These are phyloP conservation scores for Chloroceryle aenea DNA, from an alignment of 2,113 vertebrate genomes.

Conservation along the genomic window DNA sequence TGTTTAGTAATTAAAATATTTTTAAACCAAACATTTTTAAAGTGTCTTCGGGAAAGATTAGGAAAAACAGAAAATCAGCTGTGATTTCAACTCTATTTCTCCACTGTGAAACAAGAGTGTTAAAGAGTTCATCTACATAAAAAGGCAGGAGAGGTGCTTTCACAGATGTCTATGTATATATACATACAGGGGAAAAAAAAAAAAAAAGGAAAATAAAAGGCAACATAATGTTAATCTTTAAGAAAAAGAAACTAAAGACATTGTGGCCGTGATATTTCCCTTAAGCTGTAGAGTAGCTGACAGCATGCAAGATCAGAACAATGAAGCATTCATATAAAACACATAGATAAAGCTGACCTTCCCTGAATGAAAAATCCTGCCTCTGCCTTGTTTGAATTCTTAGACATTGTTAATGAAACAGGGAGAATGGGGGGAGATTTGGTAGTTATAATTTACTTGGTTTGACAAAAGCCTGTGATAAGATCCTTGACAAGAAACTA, in stretches of 20 bases:
- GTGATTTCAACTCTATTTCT: not conserved
- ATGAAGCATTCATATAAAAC: not conserved
- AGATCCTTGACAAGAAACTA: constrained; percentile 33
- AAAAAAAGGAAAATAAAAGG: no score
- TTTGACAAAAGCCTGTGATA: constrained; percentile 42
- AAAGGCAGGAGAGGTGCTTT: not conserved
- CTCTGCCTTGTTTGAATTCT: not conserved
- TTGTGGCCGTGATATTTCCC: not conserved
- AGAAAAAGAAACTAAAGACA: not conserved
- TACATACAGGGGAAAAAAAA: not conserved
- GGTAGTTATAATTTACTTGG: not conserved
- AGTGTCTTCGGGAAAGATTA: not conserved
- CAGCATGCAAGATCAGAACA: not conserved
- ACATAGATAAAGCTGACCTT: not conserved
- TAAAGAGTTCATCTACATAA: not conserved
- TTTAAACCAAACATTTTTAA: not conserved
- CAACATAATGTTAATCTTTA: not conserved
- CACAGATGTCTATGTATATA: not conserved
- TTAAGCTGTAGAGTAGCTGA: not conserved
- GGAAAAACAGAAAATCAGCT: not conserved
- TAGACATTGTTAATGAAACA: not conserved
- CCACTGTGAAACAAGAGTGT: not conserved
- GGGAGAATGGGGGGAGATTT: not conserved
- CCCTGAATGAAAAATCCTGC: not conserved
- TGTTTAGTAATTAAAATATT: not conserved